Evolutionary conservation across 2,888 invertebrate species (phyloP), one percentile per base, ranked within the genome.

Genomic region (Limulus polyphemus): DNA sequence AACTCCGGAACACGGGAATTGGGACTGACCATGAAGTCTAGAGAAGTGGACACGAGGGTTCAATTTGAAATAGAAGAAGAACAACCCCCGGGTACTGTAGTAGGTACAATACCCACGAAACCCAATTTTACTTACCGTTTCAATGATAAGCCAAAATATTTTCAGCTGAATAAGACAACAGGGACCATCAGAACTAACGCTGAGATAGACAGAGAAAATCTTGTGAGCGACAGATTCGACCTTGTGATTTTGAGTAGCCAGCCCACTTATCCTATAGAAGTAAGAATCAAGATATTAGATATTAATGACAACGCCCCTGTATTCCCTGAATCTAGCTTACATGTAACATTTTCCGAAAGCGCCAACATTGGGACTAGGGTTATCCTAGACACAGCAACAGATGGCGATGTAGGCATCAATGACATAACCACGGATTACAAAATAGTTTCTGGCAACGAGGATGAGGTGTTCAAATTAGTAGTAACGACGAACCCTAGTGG

Each of bases 241-340:
- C 81, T 95, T 70, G 90, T 95, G 56, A 88, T 95, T 58, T 79
- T 94, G 59, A 93, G 92, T 56, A 92, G 90, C 72, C 90, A 90
- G 74, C 91, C 91, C n/a, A 75, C 90, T 87, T 49, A 93, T 88
- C 79, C 94, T 86, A 71, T 77, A 17, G 75, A 77, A 62, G 91
- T 97, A 61, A 82, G 90, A 70, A 88, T 97, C 70, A 81, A 86
- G 58, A 88, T 97, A 49, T 79, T 87, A 47, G 97, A 98, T 78
- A 83, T 92, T 59, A 98, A 98, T 78, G 97, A 98, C 79, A 95
- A 97, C 79, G 82, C 86, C 65, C 98, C 97, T 0, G 87, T 86
- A 73, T 98, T 97, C 78, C 93, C 92, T 0, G 90, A 92, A 75
- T 82, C 86, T 0, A 86, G 85, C 70, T 90, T 93, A 70, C 85